Evolutionary conservation across 2,113 vertebrate species (phyloP).

Genomic region (Loxodonta africana): DNA sequence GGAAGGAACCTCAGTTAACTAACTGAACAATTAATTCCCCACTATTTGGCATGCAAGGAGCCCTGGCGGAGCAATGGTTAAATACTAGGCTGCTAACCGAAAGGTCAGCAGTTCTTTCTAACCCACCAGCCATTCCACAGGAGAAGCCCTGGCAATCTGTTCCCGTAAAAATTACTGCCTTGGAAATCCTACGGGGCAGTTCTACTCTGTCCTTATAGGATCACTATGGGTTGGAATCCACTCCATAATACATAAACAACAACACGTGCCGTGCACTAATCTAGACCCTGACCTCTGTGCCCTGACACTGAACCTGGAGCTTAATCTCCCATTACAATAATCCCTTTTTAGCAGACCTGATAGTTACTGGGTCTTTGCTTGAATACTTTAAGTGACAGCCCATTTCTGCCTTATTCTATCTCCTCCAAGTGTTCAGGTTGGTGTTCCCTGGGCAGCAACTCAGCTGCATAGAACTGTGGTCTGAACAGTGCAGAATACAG

Average conservation of each 20-base stretch:
- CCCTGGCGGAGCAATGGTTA: no score
- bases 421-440: background rate
- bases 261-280: background rate
- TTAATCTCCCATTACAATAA: background rate
- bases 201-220: no score
- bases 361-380: background rate
- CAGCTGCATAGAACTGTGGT: background rate
- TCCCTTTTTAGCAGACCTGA: background rate
- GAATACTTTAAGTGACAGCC: background rate
- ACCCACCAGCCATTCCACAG: no score
- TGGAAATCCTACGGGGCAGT: no score
- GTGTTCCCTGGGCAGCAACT: background rate
- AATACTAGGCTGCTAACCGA: no score
- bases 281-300: background rate
- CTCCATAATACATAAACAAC: no score
- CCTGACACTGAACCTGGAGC: background rate
- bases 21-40: conserved; percentile 14
- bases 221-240: no score
- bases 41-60: background rate
- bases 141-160: no score
- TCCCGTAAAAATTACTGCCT: no score
- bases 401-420: background rate
- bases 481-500: background rate
- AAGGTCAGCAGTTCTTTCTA: no score
- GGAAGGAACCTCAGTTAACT: background rate